Evolutionary conservation across 1,140 invertebrate genomes (phyloP).

Genomic region (Nomia melanderi): DNA sequence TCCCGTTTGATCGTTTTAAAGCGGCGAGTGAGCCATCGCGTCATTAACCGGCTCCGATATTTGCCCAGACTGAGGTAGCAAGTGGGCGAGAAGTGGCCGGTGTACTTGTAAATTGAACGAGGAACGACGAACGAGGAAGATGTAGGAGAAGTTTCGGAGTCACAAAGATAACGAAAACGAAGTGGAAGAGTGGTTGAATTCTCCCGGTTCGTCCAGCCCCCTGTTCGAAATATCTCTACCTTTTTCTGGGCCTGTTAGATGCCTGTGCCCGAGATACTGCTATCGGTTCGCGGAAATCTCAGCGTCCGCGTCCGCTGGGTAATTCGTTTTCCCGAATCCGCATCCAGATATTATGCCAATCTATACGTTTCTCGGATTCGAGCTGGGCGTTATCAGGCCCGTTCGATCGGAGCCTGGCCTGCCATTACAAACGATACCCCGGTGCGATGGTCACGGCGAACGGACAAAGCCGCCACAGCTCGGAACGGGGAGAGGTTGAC

Average conservation of each 20-base stretch:
- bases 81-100: constrained; percentile 44
- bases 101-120: constrained; percentile 37
- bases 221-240: background rate
- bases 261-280: constrained; percentile 14
- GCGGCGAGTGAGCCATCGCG: constrained; percentile 23
- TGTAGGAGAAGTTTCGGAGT: constrained; percentile 20
- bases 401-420: constrained; percentile 21
- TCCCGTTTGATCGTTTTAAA: constrained; percentile 12
- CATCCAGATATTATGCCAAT: constrained; percentile 28
- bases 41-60: constrained; percentile 44
- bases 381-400: constrained; percentile 21
- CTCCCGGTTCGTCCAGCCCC: background rate
- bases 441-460: background rate
- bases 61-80: constrained; percentile 20
- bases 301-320: constrained; percentile 13
- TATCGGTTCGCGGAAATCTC: constrained; percentile 50
- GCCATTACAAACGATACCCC: constrained; percentile 44
- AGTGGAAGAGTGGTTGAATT: constrained; percentile 10
- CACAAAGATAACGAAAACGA: constrained; percentile 49
- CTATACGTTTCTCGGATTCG: constrained; percentile 15
- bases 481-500: constrained; percentile 1
- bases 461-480: too few species aligned
- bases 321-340: constrained; percentile 34
- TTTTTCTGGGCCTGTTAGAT: constrained; percentile 16
- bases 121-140: background rate